Conservation (phyloP, 2,113 vertebrate species). For the Eurystomus gularis region DNA sequence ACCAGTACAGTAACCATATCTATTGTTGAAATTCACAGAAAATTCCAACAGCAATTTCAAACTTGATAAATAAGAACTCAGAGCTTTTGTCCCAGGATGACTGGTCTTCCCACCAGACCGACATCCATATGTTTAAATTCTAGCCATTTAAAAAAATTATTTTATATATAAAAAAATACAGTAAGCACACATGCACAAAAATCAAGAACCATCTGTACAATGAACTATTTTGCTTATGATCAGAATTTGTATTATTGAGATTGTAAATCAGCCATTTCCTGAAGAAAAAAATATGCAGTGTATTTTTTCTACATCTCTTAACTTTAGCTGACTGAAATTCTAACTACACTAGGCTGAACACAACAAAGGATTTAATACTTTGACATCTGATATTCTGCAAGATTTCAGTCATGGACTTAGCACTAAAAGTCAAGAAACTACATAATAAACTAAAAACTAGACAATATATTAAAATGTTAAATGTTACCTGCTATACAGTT, state of each 20-base stretch:
- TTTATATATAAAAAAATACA: neutral
- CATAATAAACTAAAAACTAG: neutral
- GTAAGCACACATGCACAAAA: neutral
- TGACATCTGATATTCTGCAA: neutral
- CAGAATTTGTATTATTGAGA: neutral
- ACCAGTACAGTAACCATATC: neutral
- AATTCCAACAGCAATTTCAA: neutral
- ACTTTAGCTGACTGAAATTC: neutral
- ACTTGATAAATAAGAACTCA: neutral
- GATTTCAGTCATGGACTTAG: neutral
- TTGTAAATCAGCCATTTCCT: neutral
- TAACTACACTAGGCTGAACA: neutral
- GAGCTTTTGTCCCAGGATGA: neutral
- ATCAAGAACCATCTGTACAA: neutral
- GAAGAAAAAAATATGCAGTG: neutral
- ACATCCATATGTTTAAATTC: neutral
- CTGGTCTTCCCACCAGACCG: neutral
- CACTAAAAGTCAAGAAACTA: neutral
- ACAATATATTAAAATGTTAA: neutral
- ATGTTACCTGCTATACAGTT: neutral
- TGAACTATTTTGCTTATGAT: neutral
- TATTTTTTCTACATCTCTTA: neutral
- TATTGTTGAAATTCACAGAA: neutral
- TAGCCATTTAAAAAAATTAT: neutral
- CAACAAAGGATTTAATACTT: neutral